A percentile compares a stretch with the other conserved stretches of the same genome.
These are phyloP conservation scores for Chaetops frenatus DNA, from an alignment of 2,113 vertebrate genomes.

Conservation along the genomic window DNA sequence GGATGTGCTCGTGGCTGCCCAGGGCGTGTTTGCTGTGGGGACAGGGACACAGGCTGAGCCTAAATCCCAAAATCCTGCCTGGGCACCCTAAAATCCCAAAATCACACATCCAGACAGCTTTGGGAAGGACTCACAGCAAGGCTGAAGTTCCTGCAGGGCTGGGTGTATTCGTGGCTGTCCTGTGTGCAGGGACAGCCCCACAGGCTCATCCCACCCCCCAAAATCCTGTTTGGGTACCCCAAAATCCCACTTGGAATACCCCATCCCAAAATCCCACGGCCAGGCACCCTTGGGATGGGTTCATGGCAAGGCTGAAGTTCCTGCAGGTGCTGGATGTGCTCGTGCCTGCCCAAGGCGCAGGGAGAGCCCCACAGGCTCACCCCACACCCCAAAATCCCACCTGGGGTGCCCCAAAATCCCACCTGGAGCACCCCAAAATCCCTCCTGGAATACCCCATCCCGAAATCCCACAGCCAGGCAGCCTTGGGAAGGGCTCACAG, in stretches of 20 bases:
- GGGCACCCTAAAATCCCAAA: fast-evolving
- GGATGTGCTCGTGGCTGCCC: conserved; percentile 88
- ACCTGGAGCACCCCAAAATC: neutral
- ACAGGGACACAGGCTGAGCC: neutral
- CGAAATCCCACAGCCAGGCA: fast-evolving
- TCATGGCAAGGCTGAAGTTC: too few relatives aligned
- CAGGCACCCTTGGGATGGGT: too few relatives aligned
- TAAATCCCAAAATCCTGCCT: neutral
- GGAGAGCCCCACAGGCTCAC: too few relatives aligned
- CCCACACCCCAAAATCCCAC: neutral
- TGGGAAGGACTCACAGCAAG: neutral
- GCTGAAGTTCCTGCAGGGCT: conserved; percentile 85
- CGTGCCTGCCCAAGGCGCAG: too few relatives aligned
- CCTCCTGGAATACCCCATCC: neutral
- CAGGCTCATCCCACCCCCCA: neutral
- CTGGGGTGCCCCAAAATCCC: neutral
- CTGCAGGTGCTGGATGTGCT: too few relatives aligned
- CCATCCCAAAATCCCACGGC: too few relatives aligned
- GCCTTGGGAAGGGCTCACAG: too few relatives aligned
- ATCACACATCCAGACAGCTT: neutral
- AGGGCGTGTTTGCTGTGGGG: conserved; percentile 81
- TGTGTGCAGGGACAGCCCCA: neutral
- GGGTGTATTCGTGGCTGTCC: conserved; percentile 85
- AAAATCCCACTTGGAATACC: too few relatives aligned
- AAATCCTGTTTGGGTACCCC: neutral